A percentile compares a stretch with the other conserved stretches of the same genome.
These are phyloP conservation scores for Cotesia vestalis DNA, from an alignment of 1,140 invertebrate species.

Conservation along the genomic window DNA sequence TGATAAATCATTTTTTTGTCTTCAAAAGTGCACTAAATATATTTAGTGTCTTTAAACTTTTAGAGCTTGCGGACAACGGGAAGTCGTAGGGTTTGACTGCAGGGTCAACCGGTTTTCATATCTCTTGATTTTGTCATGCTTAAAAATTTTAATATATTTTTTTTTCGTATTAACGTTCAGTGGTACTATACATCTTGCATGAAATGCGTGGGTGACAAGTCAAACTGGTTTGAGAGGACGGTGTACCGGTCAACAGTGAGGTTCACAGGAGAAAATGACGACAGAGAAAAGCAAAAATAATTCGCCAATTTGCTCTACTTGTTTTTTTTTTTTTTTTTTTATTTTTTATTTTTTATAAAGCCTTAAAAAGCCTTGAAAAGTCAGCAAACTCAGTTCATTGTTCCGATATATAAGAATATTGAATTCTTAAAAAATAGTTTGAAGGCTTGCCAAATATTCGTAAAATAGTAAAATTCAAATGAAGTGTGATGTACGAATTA, in stretches of 20 bases:
- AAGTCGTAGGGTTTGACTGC: too few relatives aligned
- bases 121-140: neutral
- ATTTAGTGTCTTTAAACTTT: too few relatives aligned
- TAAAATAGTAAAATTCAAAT: too few relatives aligned
- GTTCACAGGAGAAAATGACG: conserved; percentile 15
- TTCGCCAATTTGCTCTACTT: neutral
- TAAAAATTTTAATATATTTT: conserved; percentile 5
- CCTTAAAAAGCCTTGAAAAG: too few relatives aligned
- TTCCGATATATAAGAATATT: too few relatives aligned
- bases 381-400: too few relatives aligned
- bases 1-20: too few relatives aligned
- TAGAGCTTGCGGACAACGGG: too few relatives aligned
- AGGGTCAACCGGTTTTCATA: neutral
- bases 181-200: conserved; percentile 29
- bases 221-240: conserved; percentile 42
- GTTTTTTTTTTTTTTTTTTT: neutral
- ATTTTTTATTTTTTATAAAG: neutral
- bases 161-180: conserved; percentile 14
- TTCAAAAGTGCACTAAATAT: too few relatives aligned
- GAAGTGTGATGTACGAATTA: too few relatives aligned
- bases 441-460: too few relatives aligned
- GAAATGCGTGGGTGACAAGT: conserved; percentile 42
- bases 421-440: too few relatives aligned
- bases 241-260: conserved; percentile 11
- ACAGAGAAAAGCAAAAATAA: conserved; percentile 34